A percentile compares a stretch with the other conserved stretches of the same genome.
These are phyloP conservation scores for Andrena trimmerana DNA, from an alignment of 2,888 invertebrate species.

Conservation along the genomic window DNA sequence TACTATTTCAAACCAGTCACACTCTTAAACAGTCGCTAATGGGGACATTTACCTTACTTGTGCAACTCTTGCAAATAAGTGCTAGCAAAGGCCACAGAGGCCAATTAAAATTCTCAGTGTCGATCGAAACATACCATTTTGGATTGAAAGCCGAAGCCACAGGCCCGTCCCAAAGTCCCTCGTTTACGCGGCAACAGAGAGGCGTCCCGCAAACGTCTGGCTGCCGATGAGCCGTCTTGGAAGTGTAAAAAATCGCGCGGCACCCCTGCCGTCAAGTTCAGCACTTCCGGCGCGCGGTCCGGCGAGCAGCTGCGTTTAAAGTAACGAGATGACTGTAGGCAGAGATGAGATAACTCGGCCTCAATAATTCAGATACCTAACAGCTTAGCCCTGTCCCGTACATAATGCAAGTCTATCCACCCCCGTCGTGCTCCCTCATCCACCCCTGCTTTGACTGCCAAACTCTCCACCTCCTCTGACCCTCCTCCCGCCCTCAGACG, in stretches of 20 bases:
- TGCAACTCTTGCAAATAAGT: too few species aligned
- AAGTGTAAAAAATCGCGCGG: not conserved
- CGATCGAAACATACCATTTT: too few species aligned
- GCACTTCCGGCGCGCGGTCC: conserved; percentile 54
- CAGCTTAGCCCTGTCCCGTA: conserved; percentile 85
- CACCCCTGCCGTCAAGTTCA: not conserved
- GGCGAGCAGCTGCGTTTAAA: conserved; percentile 80
- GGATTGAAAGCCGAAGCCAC: too few species aligned
- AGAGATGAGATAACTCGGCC: conserved; percentile 83
- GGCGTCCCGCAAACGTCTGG: not conserved
- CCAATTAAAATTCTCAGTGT: too few species aligned
- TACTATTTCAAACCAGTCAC: too few species aligned
- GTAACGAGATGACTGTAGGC: conserved; percentile 84
- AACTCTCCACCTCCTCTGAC: conserved; percentile 56
- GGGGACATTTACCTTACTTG: too few species aligned
- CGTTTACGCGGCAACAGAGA: not conserved
- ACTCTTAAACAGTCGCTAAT: too few species aligned
- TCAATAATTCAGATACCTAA: conserved; percentile 85
- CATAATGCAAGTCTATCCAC: conserved; percentile 83
- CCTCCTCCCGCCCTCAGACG: conserved; percentile 41
- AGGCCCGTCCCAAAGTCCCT: too few species aligned
- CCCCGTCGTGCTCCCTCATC: conserved; percentile 58
- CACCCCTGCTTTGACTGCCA: conserved; percentile 69
- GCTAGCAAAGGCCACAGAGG: too few species aligned
- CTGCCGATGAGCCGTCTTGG: not conserved